Evolutionary conservation across 2,888 invertebrate species (phyloP).

Genomic region (Scaptomyza tumidula): DNA sequence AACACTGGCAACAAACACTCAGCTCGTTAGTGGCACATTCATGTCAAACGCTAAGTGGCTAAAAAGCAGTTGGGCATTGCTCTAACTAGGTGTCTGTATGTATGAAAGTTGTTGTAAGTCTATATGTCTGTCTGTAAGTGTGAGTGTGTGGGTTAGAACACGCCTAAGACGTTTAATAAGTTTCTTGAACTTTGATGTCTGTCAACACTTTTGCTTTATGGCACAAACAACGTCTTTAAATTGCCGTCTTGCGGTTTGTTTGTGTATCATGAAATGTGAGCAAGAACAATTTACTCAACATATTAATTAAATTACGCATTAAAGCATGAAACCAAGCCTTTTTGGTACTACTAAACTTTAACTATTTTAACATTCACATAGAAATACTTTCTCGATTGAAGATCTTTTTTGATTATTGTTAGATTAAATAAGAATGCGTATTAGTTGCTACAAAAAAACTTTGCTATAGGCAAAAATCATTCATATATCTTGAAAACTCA

Average conservation of each 20-base stretch:
- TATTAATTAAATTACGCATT: neutral
- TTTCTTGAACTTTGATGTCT: constrained; percentile 65
- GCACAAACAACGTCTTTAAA: constrained; percentile 36
- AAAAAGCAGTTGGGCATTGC: constrained; percentile 41
- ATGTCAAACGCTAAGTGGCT: constrained; percentile 69
- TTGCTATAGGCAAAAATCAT: no score
- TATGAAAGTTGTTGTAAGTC: neutral
- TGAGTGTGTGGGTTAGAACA: neutral
- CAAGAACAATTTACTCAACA: neutral
- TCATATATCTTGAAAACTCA: no score
- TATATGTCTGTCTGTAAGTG: neutral
- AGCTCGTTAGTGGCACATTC: constrained; percentile 69
- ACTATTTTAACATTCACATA: neutral
- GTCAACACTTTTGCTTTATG: constrained; percentile 43
- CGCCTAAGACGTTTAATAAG: constrained; percentile 56
- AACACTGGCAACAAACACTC: constrained; percentile 52
- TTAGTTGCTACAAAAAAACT: neutral
- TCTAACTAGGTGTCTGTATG: constrained; percentile 4
- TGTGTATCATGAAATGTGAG: neutral
- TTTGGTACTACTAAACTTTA: no score
- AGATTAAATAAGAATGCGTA: no score
- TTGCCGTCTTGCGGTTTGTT: constrained; percentile 3
- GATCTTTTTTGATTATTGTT: no score
- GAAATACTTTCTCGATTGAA: neutral
- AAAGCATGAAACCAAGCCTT: neutral